Conservation (phyloP, 2,797 vertebrate genomes). For the Apogon hyalosoma region DNA sequence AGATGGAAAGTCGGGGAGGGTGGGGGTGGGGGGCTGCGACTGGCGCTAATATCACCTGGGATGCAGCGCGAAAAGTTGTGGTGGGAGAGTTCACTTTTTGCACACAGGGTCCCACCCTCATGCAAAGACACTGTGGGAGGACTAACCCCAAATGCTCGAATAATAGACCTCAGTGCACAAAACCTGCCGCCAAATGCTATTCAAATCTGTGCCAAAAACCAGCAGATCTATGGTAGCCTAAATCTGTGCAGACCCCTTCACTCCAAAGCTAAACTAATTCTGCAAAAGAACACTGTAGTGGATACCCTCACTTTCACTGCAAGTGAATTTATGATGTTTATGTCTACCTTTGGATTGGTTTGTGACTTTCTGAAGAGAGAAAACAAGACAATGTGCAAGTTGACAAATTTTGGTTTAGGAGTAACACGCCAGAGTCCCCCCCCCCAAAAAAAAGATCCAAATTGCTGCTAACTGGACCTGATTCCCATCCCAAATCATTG, state of each 20-base stretch:
- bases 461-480: neutral
- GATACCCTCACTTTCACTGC: neutral
- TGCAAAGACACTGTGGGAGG: constrained; percentile 22
- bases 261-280: neutral
- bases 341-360: too few relatives aligned
- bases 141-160: constrained; percentile 13
- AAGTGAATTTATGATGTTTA: neutral
- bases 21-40: neutral
- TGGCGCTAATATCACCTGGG: constrained; percentile 68
- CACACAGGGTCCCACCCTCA: constrained; percentile 51
- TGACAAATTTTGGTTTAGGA: neutral
- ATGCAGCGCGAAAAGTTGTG: constrained; percentile 72
- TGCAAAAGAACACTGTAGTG: too few relatives aligned
- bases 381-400: neutral
- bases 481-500: neutral
- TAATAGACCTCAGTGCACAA: constrained; percentile 29
- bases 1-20: constrained; percentile 55
- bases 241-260: too few relatives aligned
- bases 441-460: neutral
- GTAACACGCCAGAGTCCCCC: neutral
- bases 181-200: constrained; percentile 44
- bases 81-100: constrained; percentile 7
- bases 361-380: too few relatives aligned
- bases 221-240: too few relatives aligned
- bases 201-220: neutral